Evolutionary conservation across 2,113 vertebrate species (phyloP), one percentile per base, ranked within the genome.

Genomic region (Propithecus coquereli): DNA sequence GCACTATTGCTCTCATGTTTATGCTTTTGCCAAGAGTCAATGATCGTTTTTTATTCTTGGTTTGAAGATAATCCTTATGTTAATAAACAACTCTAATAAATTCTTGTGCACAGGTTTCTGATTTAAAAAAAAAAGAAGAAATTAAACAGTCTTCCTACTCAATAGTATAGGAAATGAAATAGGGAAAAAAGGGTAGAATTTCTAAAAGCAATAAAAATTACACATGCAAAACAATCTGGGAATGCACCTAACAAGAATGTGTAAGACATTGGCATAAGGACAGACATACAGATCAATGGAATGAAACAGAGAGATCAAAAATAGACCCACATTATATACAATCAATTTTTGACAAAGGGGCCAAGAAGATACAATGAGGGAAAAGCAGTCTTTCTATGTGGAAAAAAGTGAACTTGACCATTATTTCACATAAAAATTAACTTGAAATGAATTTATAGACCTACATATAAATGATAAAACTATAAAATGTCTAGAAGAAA

Each of bases 151-250:
- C 50, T 54, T 47, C 37, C 59, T 65, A 43, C 27, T 34, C 40
- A 47, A 83, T 11, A 45, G 27, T 32, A 45, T 45, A 63, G 57
- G 61, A 77, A 68, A 22, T 61, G 54, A 94, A 93, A 90, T 37
- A 34, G 34, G 9, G 52, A 5, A 5, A 43, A 54, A 81, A 43
- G 5, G 30, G 54, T 52, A 94, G 0, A 84, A 76, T 87, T 79
- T 93, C 80, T 92, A 63, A 96, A 94, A 95, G 57, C 61, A 91
- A 68, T 81, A 89, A 90, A 83, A 90, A 87, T 47, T 30, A 77
- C 17, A 84, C 18, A 65, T 1, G 61, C 11, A 88, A 77, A 83
- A 74, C 34, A 80, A 68, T 90, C 50, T 90, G 94, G 76, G 57
- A 70, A 94, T 92, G 82, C 43, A 91, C 77, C 25, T 88, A 59